Base-by-base conservation (phyloP, 2,888 invertebrate genomes). In the Dryomyza anilis region DNA sequence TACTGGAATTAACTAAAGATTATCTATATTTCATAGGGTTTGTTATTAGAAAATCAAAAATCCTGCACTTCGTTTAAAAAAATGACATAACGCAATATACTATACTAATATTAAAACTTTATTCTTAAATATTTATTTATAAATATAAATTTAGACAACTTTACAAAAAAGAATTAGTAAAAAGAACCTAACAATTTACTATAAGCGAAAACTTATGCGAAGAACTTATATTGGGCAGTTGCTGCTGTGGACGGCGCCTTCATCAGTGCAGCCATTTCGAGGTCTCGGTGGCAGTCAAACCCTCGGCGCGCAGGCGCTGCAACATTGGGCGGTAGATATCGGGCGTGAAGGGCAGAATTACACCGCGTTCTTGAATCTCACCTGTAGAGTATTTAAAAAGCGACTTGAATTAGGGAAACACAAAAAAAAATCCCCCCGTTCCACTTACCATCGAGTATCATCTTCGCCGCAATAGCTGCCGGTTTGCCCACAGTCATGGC, bases 321-420 rank as follows among this genome's bases (percentile, higher is more conserved):
- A 99, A 85, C 81, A 99, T 90, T 0, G 99, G 95, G 67, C 92
- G 87, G 85, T 98, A 99, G 67, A 98, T 94, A 65, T 96, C 96
- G 0, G 92, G 90, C 0, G 93, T 89, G 77, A 98, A 93, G 0
- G 99, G 99, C 45, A 96, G 85, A 16, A 98, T 89, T 69, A 96
- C 93, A 3, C 99, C 99, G 66, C 93, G 91, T 70, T 93, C 90
- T 84, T 99, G 98, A 74, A 99, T 98, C 85, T 99, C 99, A 75
- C 97, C 81, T 81, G 14, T 0, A 67, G 63, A 25, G 30, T 25
- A 12, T 7, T 10, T 14, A 19, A n/a, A 50, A 21, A 3, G 7
- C 10, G n/a, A n/a, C n/a, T n/a, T n/a, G n/a, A n/a, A n/a, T n/a
- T n/a, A n/a, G n/a, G n/a, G n/a, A n/a, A n/a, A n/a, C n/a, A n/a